These are phyloP conservation scores for Agriopis aurantiaria DNA, from an alignment of 2,888 invertebrate species.

Conservation along the genomic window DNA sequence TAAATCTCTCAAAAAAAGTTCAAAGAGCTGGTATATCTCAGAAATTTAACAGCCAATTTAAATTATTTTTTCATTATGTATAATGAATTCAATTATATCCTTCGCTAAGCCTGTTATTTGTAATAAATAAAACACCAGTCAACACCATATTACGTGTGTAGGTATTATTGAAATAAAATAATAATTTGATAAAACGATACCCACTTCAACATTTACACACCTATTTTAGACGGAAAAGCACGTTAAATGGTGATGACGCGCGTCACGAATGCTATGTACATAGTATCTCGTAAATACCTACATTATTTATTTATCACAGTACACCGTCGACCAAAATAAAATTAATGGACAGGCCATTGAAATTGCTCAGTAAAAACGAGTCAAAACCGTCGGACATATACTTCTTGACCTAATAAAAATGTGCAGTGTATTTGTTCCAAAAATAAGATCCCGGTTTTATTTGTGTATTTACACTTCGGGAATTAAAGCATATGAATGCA, in stretches of 20 bases:
- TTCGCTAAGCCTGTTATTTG: too few relatives aligned
- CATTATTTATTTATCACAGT: conserved; percentile 23
- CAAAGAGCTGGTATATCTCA: not conserved
- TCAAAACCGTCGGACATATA: too few relatives aligned
- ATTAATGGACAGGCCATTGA: too few relatives aligned
- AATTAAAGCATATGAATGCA: too few relatives aligned
- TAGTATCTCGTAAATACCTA: conserved; percentile 29
- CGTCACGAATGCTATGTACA: conserved; percentile 43
- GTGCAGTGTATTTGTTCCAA: too few relatives aligned
- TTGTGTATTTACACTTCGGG: too few relatives aligned
- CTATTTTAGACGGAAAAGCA: conserved; percentile 36
- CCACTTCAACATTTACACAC: conserved; percentile 27
- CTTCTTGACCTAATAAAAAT: too few relatives aligned
- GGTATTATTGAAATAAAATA: not conserved
- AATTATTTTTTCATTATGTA: not conserved
- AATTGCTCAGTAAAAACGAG: too few relatives aligned
- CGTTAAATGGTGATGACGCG: conserved; percentile 39
- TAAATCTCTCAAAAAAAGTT: not conserved
- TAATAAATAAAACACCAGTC: not conserved
- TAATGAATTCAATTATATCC: too few relatives aligned
- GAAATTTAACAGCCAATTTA: too few relatives aligned
- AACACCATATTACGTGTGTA: not conserved
- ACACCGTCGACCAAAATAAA: too few relatives aligned
- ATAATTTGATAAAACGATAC: conserved; percentile 15
- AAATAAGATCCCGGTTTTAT: too few relatives aligned